A percentile compares a stretch with the other conserved stretches of the same genome.
These are phyloP conservation scores for Nycticryphes semicollaris DNA, from an alignment of 2,113 vertebrate genomes.

Conservation along the genomic window DNA sequence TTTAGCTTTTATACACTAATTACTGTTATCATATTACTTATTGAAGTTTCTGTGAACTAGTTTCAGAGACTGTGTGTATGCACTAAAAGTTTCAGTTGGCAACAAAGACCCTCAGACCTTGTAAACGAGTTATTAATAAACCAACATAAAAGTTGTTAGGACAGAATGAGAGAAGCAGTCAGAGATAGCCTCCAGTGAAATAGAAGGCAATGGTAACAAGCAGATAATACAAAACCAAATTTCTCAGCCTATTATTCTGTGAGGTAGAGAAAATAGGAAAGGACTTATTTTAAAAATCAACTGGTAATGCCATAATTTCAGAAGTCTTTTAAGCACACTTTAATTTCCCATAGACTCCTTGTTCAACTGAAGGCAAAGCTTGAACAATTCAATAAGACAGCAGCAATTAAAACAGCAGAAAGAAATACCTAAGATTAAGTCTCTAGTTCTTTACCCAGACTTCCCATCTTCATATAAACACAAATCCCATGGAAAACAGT, in stretches of 20 bases:
- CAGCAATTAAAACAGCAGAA: not conserved
- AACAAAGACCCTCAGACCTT: not conserved
- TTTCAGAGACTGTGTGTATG: not conserved
- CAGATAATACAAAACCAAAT: not conserved
- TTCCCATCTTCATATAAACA: not conserved
- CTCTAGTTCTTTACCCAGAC: not conserved
- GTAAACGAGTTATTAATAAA: not conserved
- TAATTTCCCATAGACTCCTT: not conserved
- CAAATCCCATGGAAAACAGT: not conserved
- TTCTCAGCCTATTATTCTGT: not conserved
- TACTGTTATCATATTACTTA: not conserved
- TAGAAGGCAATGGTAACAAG: not conserved
- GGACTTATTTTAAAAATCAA: not conserved
- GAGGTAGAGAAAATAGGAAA: not conserved
- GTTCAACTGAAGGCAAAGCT: not conserved
- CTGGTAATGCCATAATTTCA: not conserved
- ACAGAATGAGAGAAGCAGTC: not conserved
- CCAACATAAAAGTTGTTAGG: not conserved
- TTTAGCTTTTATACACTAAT: not conserved
- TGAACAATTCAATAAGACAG: not conserved
- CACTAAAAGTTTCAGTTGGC: not conserved
- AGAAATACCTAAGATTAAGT: not conserved
- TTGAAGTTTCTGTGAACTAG: not conserved
- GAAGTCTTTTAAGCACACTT: not conserved
- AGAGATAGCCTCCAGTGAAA: not conserved